Conservation (phyloP, 2,113 vertebrate species). For the Gopherus evgoodei region DNA sequence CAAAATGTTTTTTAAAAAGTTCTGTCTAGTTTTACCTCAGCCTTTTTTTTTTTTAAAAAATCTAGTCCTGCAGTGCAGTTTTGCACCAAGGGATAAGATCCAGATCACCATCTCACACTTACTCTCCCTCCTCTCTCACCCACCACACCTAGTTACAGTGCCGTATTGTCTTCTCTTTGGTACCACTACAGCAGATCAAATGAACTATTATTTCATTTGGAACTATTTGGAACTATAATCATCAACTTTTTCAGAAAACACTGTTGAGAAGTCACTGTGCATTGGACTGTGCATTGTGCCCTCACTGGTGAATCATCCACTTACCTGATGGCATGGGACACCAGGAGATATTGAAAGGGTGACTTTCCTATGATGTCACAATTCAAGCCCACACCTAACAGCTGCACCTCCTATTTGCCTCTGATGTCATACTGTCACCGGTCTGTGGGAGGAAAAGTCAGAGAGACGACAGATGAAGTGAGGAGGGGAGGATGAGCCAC, state of each 20-base stretch:
- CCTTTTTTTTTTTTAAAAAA: no score
- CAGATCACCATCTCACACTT: slow-evolving; percentile 24
- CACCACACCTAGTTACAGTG: slow-evolving; percentile 13
- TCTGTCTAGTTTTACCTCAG: no score
- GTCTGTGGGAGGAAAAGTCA: not conserved
- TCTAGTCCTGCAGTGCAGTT: slow-evolving; percentile 47
- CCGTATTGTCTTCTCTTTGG: slow-evolving; percentile 52
- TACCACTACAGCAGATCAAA: slow-evolving; percentile 21
- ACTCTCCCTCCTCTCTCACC: slow-evolving; percentile 16
- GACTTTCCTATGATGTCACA: not conserved
- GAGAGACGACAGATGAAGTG: not conserved
- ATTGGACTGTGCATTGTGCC: not conserved
- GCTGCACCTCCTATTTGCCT: not conserved
- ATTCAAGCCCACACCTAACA: not conserved
- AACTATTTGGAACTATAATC: slow-evolving; percentile 8
- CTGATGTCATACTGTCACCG: not conserved
- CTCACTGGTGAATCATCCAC: not conserved
- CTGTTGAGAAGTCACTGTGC: not conserved
- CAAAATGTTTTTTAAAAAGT: not conserved
- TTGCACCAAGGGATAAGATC: not conserved
- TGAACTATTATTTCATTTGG: not conserved
- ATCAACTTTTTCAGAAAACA: not conserved
- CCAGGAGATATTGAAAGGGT: slow-evolving; percentile 1
- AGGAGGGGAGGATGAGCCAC: not conserved
- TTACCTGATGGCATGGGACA: not conserved